A percentile compares a stretch with the other conserved stretches of the same genome.
phyloP scores from a whole-genome alignment of 1,140 invertebrate genomes.

The Megalopta genalis region DNA sequence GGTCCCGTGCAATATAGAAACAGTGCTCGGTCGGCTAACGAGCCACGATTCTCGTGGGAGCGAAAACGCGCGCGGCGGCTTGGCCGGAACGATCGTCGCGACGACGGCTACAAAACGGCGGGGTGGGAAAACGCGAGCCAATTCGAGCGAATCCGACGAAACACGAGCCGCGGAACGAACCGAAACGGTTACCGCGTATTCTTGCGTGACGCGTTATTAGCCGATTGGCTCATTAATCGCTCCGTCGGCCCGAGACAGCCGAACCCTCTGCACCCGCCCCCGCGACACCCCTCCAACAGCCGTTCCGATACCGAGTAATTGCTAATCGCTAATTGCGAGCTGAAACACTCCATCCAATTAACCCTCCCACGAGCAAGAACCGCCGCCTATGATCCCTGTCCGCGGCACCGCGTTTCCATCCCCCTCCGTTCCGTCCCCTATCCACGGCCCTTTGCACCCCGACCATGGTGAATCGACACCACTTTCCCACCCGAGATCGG shows the following conservation, averaged over 20 bases:
- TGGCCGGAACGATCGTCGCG: neutral
- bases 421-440: too few relatives aligned
- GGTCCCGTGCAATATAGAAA: conserved; percentile 6
- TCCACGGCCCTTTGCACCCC: too few relatives aligned
- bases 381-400: neutral
- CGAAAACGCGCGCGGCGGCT: conserved; percentile 29
- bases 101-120: conserved; percentile 63
- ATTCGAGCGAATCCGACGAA: neutral
- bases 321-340: conserved; percentile 78
- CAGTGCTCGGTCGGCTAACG: conserved; percentile 48
- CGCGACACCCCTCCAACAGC: conserved; percentile 14
- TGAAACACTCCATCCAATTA: conserved; percentile 78
- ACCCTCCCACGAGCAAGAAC: conserved; percentile 44
- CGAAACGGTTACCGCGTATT: conserved; percentile 73
- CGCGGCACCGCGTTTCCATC: neutral
- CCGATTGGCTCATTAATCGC: conserved; percentile 80
- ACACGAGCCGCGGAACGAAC: conserved; percentile 24
- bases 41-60: conserved; percentile 56
- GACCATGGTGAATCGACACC: neutral
- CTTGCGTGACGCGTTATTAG: conserved; percentile 79
- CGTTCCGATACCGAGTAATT: conserved; percentile 74
- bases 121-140: conserved; percentile 25
- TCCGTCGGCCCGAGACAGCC: conserved; percentile 74
- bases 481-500: conserved; percentile 6
- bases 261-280: conserved; percentile 45